These are phyloP conservation scores for Bombycilla garrulus DNA, from an alignment of 2,113 vertebrate genomes.

Conservation along the genomic window DNA sequence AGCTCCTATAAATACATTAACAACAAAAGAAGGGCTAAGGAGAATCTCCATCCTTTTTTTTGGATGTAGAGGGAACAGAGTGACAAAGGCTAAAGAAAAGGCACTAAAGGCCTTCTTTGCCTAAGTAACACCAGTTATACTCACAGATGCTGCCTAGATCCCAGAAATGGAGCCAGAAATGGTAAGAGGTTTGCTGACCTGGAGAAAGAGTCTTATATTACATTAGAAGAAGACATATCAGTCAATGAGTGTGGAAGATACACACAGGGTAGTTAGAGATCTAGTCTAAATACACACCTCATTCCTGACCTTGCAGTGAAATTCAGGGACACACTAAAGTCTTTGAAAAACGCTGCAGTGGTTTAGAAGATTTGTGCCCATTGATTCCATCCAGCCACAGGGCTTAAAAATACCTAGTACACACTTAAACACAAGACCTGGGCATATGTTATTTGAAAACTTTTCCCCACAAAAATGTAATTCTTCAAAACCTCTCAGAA, in stretches of 20 bases:
- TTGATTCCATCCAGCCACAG: background rate
- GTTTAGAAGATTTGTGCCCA: background rate
- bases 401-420: background rate
- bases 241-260: background rate
- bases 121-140: background rate
- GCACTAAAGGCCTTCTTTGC: background rate
- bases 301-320: background rate
- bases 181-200: background rate
- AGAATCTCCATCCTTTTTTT: background rate
- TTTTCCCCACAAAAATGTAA: constrained; percentile 35
- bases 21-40: background rate
- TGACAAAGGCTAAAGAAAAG: background rate
- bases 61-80: background rate
- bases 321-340: background rate
- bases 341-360: background rate
- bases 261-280: background rate
- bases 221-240: background rate
- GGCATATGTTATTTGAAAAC: constrained; percentile 11
- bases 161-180: background rate
- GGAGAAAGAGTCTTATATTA: background rate
- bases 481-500: constrained; percentile 3
- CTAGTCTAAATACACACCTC: background rate
- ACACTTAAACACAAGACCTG: background rate
- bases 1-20: background rate
- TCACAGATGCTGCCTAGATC: background rate